These are phyloP conservation scores for Plotosus lineatus DNA, from an alignment of 2,113 vertebrate species.

Conservation along the genomic window DNA sequence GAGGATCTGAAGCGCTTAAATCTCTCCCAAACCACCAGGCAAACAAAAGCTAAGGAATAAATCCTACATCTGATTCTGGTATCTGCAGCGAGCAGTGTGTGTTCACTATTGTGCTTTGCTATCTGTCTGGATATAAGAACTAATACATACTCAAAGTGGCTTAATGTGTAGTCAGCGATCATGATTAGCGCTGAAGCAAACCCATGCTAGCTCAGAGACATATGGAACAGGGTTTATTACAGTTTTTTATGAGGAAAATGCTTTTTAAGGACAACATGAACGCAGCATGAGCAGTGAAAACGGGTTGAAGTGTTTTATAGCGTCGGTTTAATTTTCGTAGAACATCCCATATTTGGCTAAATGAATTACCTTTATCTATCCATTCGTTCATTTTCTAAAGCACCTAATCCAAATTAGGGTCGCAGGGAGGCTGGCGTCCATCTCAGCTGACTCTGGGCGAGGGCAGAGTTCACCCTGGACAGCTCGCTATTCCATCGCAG, in stretches of 20 bases:
- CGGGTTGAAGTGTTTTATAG: fast-evolving
- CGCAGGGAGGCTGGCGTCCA: too few species aligned
- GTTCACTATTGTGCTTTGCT: constrained; percentile 65
- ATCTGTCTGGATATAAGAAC: constrained; percentile 37
- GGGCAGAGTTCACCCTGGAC: too few species aligned
- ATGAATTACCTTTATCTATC: too few species aligned
- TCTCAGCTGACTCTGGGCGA: too few species aligned
- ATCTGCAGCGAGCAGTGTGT: constrained; percentile 68
- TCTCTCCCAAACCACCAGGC: constrained; percentile 66
- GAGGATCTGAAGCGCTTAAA: constrained; percentile 62
- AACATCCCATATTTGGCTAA: not conserved
- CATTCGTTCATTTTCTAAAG: too few species aligned
- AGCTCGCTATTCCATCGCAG: too few species aligned
- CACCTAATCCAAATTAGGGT: too few species aligned
- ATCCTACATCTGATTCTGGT: constrained; percentile 73
- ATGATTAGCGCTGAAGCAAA: not conserved
- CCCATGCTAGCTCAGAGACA: not conserved
- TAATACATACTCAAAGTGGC: not conserved
- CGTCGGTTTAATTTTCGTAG: not conserved
- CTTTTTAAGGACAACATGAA: not conserved
- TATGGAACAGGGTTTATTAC: too few species aligned
- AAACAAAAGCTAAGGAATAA: constrained; percentile 68
- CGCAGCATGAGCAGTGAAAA: not conserved
- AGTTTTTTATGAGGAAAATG: not conserved
- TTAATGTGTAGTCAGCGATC: not conserved